Evolutionary conservation across 2,113 vertebrate species (phyloP).

Genomic region (Haliaeetus leucogaster): DNA sequence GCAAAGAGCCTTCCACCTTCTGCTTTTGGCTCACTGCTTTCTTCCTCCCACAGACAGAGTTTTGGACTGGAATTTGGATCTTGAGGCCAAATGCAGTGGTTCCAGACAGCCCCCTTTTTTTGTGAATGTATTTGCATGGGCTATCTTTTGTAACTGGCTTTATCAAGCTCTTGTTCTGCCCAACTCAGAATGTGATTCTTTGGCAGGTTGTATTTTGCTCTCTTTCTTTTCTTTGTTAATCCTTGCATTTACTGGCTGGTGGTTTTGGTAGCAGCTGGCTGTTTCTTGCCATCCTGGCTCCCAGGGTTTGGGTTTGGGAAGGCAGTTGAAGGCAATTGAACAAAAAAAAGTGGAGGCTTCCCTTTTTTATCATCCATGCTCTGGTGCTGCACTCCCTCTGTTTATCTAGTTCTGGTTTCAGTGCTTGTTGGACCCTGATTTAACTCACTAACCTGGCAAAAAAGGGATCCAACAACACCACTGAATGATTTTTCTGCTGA

Average conservation of each 20-base stretch:
- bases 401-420: slow-evolving; percentile 5
- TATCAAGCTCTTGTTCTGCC: neutral
- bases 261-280: neutral
- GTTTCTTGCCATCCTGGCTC: neutral
- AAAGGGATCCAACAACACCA: neutral
- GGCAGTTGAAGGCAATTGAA: neutral
- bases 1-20: neutral
- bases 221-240: neutral
- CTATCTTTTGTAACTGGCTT: neutral
- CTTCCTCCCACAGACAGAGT: neutral
- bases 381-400: neutral
- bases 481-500: neutral
- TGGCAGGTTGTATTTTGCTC: neutral
- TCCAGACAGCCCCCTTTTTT: neutral
- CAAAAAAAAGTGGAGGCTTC: neutral
- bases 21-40: neutral
- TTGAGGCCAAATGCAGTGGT: neutral
- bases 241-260: neutral
- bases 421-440: neutral
- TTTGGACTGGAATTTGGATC: neutral
- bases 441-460: neutral
- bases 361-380: neutral
- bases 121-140: too few relatives aligned
- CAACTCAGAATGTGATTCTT: neutral
- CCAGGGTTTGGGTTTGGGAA: neutral